Evolutionary conservation across 1,140 invertebrate genomes (phyloP), one percentile per base, ranked within the genome.

Genomic region (Nylanderia fulva): DNA sequence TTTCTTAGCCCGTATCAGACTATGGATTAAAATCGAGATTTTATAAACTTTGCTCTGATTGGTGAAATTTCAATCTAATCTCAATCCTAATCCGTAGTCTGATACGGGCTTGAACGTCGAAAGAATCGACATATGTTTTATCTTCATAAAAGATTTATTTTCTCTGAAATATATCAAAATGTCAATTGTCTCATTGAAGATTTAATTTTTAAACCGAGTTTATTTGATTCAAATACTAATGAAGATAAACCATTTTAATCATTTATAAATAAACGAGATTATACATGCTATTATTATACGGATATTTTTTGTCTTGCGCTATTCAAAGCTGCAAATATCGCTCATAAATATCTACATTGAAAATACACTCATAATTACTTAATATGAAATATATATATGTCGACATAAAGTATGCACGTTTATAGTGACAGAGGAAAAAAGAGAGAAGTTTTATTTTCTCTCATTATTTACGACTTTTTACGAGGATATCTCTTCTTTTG

Each of bases 131-230:
- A 79, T 66, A 15, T 66, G 42, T 79, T 42, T 21, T 64, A 77
- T 64, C 27, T 79, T 54, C 64, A 15, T 56, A 52, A 80, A 80
- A 42, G 39, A 80, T 80, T 56, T 64, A 80, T 18, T 5, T n/a
- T 80, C 42, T 24, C 24, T 24, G 39, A 58, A n/a, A 80, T 71
- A 48, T 58, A 24, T 39, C 33, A 24, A 8, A n/a, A 24, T 36
- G 66, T 80, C 77, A 80, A 80, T 80, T 63, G 36, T 75, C 42
- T 79, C 29, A 36, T 13, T 8, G 33, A 80, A 80, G 24, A 80
- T 56, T 71, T 54, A 60, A 42, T 80, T 52, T 80, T 27, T 58
- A 42, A 36, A 4, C 52, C 24, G 18, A 80, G 29, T 80, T 80
- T 80, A 79, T 80, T 56, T 71, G 39, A 69, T 58, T 1, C 63